A percentile compares a stretch with the other conserved stretches of the same genome.
Conservation (phyloP, 2,888 invertebrate genomes). For the Epinotia nisella region DNA sequence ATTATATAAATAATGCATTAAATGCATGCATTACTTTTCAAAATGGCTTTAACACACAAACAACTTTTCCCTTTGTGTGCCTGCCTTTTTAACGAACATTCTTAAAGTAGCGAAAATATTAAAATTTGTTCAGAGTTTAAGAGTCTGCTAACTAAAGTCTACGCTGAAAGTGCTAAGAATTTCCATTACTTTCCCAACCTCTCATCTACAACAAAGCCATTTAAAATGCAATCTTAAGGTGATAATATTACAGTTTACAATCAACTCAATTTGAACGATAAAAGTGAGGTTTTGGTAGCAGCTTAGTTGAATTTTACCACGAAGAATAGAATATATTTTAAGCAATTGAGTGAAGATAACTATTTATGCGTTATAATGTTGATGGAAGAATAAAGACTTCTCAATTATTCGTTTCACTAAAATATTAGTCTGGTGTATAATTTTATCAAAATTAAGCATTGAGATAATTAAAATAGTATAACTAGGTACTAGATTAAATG, state of each 20-base stretch:
- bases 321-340: not conserved
- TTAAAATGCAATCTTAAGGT: not conserved
- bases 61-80: too few species aligned
- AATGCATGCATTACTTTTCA: too few species aligned
- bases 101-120: slow-evolving; percentile 15
- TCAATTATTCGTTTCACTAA: not conserved
- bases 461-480: not conserved
- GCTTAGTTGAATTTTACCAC: not conserved
- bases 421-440: not conserved
- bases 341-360: not conserved
- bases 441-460: not conserved
- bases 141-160: slow-evolving; percentile 10
- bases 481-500: not conserved
- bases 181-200: not conserved
- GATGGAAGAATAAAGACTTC: not conserved
- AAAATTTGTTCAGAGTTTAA: slow-evolving; percentile 11
- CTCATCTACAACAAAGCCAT: not conserved
- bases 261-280: not conserved
- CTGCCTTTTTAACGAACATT: slow-evolving; percentile 5
- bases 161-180: slow-evolving; percentile 9
- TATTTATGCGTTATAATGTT: not conserved
- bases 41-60: too few species aligned
- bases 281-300: not conserved
- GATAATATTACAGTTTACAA: not conserved
- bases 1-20: too few species aligned